Conservation (phyloP, 1,140 invertebrate species). For the Sarcophaga peregrina region DNA sequence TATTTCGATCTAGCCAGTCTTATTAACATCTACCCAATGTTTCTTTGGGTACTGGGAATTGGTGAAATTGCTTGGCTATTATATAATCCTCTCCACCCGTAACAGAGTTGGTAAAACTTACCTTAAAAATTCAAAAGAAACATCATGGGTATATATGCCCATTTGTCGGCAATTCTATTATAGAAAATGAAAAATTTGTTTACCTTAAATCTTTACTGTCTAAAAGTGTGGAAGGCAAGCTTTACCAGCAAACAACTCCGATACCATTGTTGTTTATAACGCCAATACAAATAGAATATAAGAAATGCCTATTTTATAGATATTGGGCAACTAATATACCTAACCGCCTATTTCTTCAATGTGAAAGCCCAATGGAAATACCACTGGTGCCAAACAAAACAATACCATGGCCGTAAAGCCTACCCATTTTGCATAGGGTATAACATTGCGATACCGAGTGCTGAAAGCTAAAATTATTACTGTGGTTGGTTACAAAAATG, state of each 20-base stretch:
- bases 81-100: no score
- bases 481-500: constrained; percentile 90
- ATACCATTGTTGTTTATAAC: constrained; percentile 95
- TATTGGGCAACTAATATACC: constrained; percentile 94
- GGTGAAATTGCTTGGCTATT: no score
- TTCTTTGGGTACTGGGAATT: no score
- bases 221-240: constrained; percentile 95
- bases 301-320: constrained; percentile 94
- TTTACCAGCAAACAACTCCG: constrained; percentile 97
- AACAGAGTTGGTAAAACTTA: no score
- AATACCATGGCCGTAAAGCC: constrained; percentile 97
- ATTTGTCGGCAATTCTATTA: no score
- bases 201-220: constrained; percentile 46
- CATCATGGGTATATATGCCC: no score
- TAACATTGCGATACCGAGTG: constrained; percentile 90
- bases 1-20: no score
- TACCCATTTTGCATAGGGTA: constrained; percentile 93
- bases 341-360: constrained; percentile 95
- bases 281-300: constrained; percentile 96
- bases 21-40: no score
- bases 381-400: constrained; percentile 93
- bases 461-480: constrained; percentile 88
- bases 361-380: constrained; percentile 96
- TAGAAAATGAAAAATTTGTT: no score
- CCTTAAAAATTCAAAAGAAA: no score